phyloP scores from a whole-genome alignment of 1,140 invertebrate species.

The Microplitis mediator region DNA sequence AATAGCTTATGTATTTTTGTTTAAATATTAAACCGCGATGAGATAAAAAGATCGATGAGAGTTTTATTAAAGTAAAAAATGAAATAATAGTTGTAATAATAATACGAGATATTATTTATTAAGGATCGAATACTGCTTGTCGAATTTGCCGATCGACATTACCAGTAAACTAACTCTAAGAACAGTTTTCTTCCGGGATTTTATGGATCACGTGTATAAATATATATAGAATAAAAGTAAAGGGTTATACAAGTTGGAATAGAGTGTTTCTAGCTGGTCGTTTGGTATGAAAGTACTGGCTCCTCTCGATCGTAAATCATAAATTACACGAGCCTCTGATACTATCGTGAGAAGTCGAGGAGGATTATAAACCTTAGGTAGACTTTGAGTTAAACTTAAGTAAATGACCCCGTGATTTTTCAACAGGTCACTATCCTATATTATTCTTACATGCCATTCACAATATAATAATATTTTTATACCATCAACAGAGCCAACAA shows the following conservation, averaged over 20 bases:
- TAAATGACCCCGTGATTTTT: constrained; percentile 34
- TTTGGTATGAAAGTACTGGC: constrained; percentile 14
- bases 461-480: not conserved
- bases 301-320: constrained; percentile 35
- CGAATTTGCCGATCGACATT: constrained; percentile 10
- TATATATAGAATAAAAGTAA: not conserved
- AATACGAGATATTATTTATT: too few relatives aligned
- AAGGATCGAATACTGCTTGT: not conserved
- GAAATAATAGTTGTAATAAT: too few relatives aligned
- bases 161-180: not conserved
- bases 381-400: constrained; percentile 10
- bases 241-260: not conserved
- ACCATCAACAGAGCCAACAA: not conserved
- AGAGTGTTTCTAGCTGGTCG: not conserved
- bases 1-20: too few relatives aligned
- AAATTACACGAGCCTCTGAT: constrained; percentile 33
- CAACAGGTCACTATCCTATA: constrained; percentile 12
- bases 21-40: too few relatives aligned
- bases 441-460: constrained; percentile 13
- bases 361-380: constrained; percentile 17
- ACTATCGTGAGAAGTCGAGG: constrained; percentile 34
- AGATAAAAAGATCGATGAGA: too few relatives aligned
- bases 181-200: constrained; percentile 23
- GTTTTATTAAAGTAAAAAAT: too few relatives aligned
- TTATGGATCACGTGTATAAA: constrained; percentile 23